These are phyloP conservation scores for Blastomussa wellsi DNA, from an alignment of 92 coral and sea anemone species.

Conservation along the genomic window DNA sequence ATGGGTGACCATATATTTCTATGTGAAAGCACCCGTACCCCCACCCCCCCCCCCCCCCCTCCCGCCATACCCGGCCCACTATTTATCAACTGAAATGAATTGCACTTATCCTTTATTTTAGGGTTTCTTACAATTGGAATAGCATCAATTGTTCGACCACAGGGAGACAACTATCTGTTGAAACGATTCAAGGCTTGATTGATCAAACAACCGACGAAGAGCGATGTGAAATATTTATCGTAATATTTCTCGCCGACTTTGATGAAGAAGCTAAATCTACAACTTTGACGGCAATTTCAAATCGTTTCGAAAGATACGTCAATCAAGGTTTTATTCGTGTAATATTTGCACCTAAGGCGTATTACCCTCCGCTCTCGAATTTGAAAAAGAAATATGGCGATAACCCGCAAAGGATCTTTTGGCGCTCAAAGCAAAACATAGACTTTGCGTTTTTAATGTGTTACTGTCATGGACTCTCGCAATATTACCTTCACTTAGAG, in stretches of 20 bases:
- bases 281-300: not conserved
- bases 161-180: constrained; percentile 10
- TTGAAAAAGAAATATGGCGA: constrained; percentile 61
- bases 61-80: too few relatives aligned
- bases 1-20: too few relatives aligned
- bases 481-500: constrained; percentile 71
- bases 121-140: constrained; percentile 60
- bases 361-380: constrained; percentile 58
- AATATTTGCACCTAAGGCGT: constrained; percentile 60
- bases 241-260: constrained; percentile 57
- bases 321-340: constrained; percentile 45
- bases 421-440: constrained; percentile 80
- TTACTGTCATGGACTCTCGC: constrained; percentile 58
- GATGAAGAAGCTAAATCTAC: constrained; percentile 20
- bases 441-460: constrained; percentile 76
- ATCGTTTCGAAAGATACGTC: constrained; percentile 17
- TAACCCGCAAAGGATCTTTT: constrained; percentile 45
- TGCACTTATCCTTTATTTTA: not conserved
- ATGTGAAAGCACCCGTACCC: too few relatives aligned
- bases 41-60: too few relatives aligned
- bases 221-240: constrained; percentile 22
- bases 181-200: constrained; percentile 30
- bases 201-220: constrained; percentile 34
- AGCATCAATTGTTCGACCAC: constrained; percentile 42
- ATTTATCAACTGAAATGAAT: too few relatives aligned